Conservation (phyloP, 2,888 invertebrate genomes). For the Listrodromus nycthemerus region DNA sequence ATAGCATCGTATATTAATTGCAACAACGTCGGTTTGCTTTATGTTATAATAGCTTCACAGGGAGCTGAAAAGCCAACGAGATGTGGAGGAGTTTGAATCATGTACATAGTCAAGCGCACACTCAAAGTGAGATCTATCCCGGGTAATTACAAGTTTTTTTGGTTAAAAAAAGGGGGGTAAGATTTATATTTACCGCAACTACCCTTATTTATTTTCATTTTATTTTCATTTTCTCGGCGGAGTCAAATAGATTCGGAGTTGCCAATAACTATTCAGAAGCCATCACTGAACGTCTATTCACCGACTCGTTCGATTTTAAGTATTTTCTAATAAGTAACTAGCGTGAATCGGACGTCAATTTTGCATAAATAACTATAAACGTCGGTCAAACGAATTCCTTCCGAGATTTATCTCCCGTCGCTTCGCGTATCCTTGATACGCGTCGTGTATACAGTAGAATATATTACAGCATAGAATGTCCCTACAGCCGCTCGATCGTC, state of each 20-base stretch:
- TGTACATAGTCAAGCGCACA: not conserved
- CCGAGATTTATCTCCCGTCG: not conserved
- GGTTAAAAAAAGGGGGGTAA: not conserved
- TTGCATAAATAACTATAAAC: not conserved
- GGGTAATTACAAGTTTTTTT: constrained; percentile 21
- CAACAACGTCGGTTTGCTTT: constrained; percentile 35
- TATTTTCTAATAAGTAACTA: not conserved
- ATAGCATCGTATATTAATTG: constrained; percentile 55
- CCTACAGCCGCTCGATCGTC: constrained; percentile 4
- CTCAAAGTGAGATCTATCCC: not conserved
- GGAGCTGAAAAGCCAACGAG: not conserved
- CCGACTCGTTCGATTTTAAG: not conserved
- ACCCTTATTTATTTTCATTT: too few relatives aligned
- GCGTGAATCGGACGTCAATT: not conserved
- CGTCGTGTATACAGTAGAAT: not conserved
- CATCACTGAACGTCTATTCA: not conserved
- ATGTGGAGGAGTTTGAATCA: constrained; percentile 8
- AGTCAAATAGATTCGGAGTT: not conserved
- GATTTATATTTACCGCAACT: too few relatives aligned
- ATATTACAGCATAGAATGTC: not conserved
- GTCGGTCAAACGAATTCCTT: not conserved
- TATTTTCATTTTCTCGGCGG: not conserved
- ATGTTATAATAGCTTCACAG: constrained; percentile 47
- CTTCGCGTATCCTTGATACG: not conserved
- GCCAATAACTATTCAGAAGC: not conserved